Conservation (phyloP, 2,797 vertebrate species). For the Mycteria americana region DNA sequence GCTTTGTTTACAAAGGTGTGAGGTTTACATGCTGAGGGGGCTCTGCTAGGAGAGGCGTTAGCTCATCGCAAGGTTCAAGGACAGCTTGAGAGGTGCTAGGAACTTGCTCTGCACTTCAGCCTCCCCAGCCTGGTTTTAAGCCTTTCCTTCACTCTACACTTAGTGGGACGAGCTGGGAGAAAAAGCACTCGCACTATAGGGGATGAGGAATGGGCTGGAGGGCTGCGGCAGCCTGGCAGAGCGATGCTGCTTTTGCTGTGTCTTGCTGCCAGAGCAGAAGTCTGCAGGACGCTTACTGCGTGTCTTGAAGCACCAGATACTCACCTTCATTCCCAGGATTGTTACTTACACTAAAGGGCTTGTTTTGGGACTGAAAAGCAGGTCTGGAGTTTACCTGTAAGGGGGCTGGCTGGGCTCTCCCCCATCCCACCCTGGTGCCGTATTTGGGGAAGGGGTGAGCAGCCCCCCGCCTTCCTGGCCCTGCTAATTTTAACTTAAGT, state of each 20-base stretch:
- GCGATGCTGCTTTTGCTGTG: not conserved
- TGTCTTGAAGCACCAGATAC: not conserved
- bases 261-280: not conserved
- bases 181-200: accelerated
- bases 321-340: not conserved
- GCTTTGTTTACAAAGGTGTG: not conserved
- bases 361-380: not conserved
- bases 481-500: not conserved
- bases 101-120: not conserved
- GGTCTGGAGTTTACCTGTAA: accelerated
- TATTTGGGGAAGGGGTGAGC: not conserved
- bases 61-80: not conserved
- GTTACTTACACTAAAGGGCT: not conserved
- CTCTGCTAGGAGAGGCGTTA: accelerated
- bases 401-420: not conserved
- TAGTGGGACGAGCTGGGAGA: not conserved
- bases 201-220: accelerated
- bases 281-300: accelerated
- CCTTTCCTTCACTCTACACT: not conserved
- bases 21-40: not conserved
- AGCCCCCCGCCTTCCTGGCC: not conserved
- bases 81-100: not conserved
- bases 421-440: not conserved
- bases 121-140: no score
- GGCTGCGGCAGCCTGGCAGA: not conserved